Evolutionary conservation across 2,113 vertebrate genomes (phyloP).

Genomic region (Boleophthalmus pectinirostris): DNA sequence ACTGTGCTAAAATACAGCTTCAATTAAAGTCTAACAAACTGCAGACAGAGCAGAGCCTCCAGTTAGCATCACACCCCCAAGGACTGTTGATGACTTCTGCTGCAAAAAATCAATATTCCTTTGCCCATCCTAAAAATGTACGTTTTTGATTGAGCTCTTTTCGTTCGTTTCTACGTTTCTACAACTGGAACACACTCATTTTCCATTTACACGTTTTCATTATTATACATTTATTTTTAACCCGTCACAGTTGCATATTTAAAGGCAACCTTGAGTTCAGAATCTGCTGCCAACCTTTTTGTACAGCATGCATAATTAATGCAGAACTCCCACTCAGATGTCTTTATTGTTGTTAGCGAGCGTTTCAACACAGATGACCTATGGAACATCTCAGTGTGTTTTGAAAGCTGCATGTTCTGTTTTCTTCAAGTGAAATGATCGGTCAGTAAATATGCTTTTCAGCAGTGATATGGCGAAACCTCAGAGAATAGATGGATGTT

Average conservation of each 20-base stretch:
- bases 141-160: too few species aligned
- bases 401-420: background rate
- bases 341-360: background rate
- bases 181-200: background rate
- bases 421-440: background rate
- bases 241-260: background rate
- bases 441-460: background rate
- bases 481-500: background rate
- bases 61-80: too few species aligned
- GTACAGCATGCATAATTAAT: conserved; percentile 4
- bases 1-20: too few species aligned
- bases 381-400: background rate
- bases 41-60: too few species aligned
- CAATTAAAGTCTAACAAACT: too few species aligned
- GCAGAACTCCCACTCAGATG: background rate
- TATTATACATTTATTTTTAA: background rate
- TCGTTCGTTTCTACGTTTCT: background rate
- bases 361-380: background rate
- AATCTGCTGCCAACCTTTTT: background rate
- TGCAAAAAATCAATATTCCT: too few species aligned
- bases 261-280: background rate
- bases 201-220: background rate
- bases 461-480: background rate
- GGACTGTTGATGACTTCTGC: too few species aligned
- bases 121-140: too few species aligned